Evolutionary conservation across 2,888 invertebrate species (phyloP).

Genomic region (Eutolmus rufibarbis): DNA sequence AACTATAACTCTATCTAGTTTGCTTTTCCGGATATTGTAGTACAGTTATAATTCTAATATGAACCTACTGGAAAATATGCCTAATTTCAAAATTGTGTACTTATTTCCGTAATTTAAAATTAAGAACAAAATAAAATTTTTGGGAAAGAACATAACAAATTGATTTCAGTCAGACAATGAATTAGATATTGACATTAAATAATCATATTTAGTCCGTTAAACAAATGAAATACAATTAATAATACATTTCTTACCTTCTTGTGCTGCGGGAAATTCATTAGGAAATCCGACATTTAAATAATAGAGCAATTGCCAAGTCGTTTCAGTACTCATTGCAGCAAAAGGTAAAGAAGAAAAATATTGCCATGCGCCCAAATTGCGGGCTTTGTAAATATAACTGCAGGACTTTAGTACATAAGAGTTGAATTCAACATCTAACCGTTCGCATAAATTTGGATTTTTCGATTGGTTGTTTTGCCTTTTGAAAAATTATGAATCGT

Average conservation of each 20-base stretch:
- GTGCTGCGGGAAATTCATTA: slow-evolving; percentile 53
- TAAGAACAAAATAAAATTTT: no score
- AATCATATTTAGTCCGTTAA: not conserved
- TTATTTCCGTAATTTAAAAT: no score
- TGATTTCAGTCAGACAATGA: no score
- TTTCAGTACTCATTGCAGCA: slow-evolving; percentile 66
- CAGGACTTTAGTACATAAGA: slow-evolving; percentile 75
- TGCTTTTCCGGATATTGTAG: not conserved
- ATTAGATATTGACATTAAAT: no score
- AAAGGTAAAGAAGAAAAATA: slow-evolving; percentile 81
- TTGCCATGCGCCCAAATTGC: slow-evolving; percentile 80
- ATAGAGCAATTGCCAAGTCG: slow-evolving; percentile 73
- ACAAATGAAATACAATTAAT: not conserved
- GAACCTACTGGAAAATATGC: no score
- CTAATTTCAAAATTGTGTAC: no score
- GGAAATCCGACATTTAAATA: slow-evolving; percentile 68
- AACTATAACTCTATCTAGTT: not conserved
- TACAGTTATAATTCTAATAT: no score
- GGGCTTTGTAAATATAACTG: slow-evolving; percentile 73
- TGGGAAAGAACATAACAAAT: no score
- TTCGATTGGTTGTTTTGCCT: slow-evolving; percentile 59
- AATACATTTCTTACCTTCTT: slow-evolving; percentile 47
- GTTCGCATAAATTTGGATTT: slow-evolving; percentile 64
- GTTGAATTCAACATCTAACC: slow-evolving; percentile 77
- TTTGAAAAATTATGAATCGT: not conserved